A percentile compares a stretch with the other conserved stretches of the same genome.
phyloP scores from a whole-genome alignment of 2,888 invertebrate genomes.

The Epistrophe grossulariae region DNA sequence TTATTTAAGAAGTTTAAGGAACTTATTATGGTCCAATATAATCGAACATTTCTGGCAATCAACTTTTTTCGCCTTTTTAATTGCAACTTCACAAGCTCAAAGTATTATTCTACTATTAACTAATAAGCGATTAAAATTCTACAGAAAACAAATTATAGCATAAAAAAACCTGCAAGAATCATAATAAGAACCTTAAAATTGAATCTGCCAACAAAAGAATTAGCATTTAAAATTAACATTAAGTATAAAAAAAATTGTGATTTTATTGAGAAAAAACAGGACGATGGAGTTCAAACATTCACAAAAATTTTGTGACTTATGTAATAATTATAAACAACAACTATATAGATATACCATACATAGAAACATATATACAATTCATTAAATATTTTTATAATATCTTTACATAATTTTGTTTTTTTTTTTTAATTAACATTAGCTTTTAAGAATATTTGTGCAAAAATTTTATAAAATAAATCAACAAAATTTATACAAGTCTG shows the following conservation, averaged over 20 bases:
- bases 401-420: slow-evolving; percentile 7
- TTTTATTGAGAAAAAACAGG: slow-evolving; percentile 49
- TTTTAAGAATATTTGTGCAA: slow-evolving; percentile 38
- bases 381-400: slow-evolving; percentile 12
- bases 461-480: slow-evolving; percentile 11
- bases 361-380: neutral
- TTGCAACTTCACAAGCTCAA: neutral
- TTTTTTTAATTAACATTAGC: slow-evolving; percentile 10
- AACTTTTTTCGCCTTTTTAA: neutral
- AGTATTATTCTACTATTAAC: neutral
- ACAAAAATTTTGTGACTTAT: slow-evolving; percentile 5
- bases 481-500: neutral
- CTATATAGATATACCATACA: neutral
- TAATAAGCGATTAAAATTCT: neutral
- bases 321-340: neutral
- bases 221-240: slow-evolving; percentile 55
- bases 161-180: neutral
- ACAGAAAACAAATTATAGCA: too few relatives aligned
- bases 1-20: neutral
- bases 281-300: slow-evolving; percentile 31
- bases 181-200: neutral
- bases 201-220: slow-evolving; percentile 54
- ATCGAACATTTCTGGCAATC: neutral
- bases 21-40: neutral
- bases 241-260: slow-evolving; percentile 57